Conservation (phyloP, 2,797 vertebrate species). For the Onychomys leucogaster region DNA sequence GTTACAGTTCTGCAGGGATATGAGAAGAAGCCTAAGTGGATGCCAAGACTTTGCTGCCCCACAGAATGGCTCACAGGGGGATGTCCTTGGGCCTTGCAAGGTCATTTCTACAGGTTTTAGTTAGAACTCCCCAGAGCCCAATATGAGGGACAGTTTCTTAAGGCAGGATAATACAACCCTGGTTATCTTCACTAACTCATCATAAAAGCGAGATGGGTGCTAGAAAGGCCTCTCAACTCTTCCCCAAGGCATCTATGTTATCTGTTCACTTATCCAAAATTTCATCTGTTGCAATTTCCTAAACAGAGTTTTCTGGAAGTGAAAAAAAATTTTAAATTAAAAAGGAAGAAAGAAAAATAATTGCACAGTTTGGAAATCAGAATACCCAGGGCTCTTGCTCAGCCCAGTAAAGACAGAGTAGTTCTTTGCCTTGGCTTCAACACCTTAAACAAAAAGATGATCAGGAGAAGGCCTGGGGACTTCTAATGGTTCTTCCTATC, state of each 20-base stretch:
- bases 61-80: background rate
- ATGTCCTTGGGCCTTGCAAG: background rate
- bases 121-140: background rate
- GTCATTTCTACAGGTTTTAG: slow-evolving; percentile 3
- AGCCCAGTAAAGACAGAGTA: background rate
- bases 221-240: background rate
- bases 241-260: background rate
- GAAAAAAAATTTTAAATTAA: background rate
- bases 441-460: background rate
- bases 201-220: background rate
- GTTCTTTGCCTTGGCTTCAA: background rate
- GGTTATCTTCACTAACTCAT: background rate
- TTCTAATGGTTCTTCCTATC: background rate
- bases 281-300: background rate
- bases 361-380: background rate
- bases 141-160: background rate
- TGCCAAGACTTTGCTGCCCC: background rate
- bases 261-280: background rate
- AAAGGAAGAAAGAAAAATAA: background rate
- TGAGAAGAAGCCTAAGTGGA: too few species aligned
- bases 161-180: background rate
- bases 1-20: background rate
- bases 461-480: background rate
- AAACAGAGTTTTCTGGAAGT: background rate
- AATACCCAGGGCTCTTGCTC: background rate